These are phyloP conservation scores for Melipona bicolor DNA, from an alignment of 2,888 invertebrate species.

Conservation along the genomic window DNA sequence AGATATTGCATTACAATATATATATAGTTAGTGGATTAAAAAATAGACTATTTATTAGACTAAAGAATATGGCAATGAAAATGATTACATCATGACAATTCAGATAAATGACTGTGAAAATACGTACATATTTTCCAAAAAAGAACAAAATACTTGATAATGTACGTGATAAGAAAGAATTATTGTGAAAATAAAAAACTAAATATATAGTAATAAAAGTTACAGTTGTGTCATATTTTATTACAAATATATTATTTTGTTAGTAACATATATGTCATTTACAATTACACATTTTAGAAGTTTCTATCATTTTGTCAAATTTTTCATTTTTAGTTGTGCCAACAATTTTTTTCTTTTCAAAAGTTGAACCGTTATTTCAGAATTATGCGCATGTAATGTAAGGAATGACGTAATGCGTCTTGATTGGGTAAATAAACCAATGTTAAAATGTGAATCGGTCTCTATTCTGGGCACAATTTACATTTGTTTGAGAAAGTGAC, in stretches of 20 bases:
- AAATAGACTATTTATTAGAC: too few species aligned
- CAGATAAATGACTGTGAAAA: background rate
- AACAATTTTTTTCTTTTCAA: background rate
- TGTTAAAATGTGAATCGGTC: conserved; percentile 45
- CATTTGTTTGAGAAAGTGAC: conserved; percentile 39
- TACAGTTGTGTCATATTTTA: background rate
- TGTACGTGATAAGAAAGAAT: background rate
- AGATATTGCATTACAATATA: background rate
- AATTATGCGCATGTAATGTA: conserved; percentile 9
- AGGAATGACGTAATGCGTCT: conserved; percentile 50
- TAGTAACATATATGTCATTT: background rate
- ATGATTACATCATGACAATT: background rate
- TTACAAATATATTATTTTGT: background rate
- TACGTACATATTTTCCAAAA: background rate
- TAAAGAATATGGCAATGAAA: background rate
- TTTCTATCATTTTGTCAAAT: background rate
- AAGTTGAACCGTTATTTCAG: conserved; percentile 26
- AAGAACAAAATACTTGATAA: background rate
- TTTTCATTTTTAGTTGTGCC: background rate
- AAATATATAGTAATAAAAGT: background rate
- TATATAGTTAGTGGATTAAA: too few species aligned
- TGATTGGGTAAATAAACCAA: conserved; percentile 51
- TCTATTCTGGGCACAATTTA: conserved; percentile 49
- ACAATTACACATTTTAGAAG: background rate
- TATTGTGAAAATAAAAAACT: background rate